A percentile compares a stretch with the other conserved stretches of the same genome.
These are phyloP conservation scores for Lomographa bimaculata DNA, from an alignment of 2,888 invertebrate genomes.

Conservation along the genomic window DNA sequence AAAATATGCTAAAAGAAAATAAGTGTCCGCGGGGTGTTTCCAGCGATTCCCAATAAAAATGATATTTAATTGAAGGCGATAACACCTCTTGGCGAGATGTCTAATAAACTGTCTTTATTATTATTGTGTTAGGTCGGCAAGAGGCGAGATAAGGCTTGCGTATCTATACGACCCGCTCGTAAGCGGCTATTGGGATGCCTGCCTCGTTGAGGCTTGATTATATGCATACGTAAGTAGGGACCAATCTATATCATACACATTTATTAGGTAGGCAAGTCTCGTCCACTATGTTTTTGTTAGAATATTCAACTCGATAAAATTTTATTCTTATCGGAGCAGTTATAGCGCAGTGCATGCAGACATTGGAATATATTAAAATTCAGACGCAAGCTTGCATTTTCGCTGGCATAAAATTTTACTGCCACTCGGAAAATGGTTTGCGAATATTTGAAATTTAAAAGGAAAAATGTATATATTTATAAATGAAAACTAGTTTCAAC, in stretches of 20 bases:
- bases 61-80: slow-evolving; percentile 81
- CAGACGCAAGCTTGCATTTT: slow-evolving; percentile 31
- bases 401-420: slow-evolving; percentile 30
- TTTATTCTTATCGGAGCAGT: slow-evolving; percentile 23
- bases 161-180: slow-evolving; percentile 43
- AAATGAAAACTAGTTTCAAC: not conserved
- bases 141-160: slow-evolving; percentile 57
- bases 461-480: slow-evolving; percentile 9
- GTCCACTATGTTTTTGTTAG: slow-evolving; percentile 13
- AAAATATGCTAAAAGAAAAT: slow-evolving; percentile 57
- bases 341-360: slow-evolving; percentile 23
- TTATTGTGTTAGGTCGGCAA: slow-evolving; percentile 68
- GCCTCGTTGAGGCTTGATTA: slow-evolving; percentile 16
- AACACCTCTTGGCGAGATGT: slow-evolving; percentile 70
- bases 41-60: slow-evolving; percentile 77
- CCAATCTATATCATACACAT: slow-evolving; percentile 3
- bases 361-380: slow-evolving; percentile 28
- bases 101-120: slow-evolving; percentile 80
- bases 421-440: slow-evolving; percentile 24
- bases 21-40: slow-evolving; percentile 66
- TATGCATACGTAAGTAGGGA: slow-evolving; percentile 16
- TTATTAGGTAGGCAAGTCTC: no score
- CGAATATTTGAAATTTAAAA: slow-evolving; percentile 15
- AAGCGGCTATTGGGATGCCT: slow-evolving; percentile 42
- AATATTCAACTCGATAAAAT: slow-evolving; percentile 15